Evolutionary conservation across 2,797 vertebrate species (phyloP).

Genomic region (Myiotriccus ornatus): DNA sequence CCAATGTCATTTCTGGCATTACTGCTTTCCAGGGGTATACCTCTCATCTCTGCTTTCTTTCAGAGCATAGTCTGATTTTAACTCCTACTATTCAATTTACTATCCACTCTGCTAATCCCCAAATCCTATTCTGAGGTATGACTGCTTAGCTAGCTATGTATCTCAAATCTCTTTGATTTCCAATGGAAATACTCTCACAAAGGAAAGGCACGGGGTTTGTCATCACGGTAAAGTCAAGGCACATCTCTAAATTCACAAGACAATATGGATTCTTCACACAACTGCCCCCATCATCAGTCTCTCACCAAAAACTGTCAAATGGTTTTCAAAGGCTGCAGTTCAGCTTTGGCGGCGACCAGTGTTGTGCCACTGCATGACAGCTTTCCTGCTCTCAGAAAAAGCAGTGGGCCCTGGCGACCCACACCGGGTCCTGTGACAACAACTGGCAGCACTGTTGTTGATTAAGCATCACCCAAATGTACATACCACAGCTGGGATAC

Average conservation of each 20-base stretch:
- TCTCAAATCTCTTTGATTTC: conserved; percentile 65
- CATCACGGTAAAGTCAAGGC: background rate
- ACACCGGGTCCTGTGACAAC: background rate
- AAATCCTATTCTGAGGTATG: conserved; percentile 67
- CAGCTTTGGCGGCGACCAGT: accelerated
- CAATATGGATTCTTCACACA: background rate
- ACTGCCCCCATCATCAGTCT: background rate
- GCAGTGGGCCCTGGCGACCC: background rate
- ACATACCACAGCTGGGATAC: background rate
- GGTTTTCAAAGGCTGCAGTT: background rate
- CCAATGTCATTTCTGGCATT: background rate
- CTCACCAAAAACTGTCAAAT: background rate
- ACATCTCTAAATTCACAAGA: background rate
- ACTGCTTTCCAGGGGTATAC: conserved; percentile 37
- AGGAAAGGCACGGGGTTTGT: background rate
- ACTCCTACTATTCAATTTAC: conserved; percentile 64
- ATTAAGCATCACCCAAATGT: background rate
- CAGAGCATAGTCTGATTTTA: conserved; percentile 23
- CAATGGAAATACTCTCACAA: conserved; percentile 37
- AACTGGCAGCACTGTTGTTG: background rate
- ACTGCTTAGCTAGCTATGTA: conserved; percentile 59
- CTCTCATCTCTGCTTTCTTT: conserved; percentile 55
- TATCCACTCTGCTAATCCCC: conserved; percentile 56
- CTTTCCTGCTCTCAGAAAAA: background rate
- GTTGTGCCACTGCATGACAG: accelerated